Base-by-base conservation (phyloP, 2,113 vertebrate species). In the Hippocampus abdominalis region DNA sequence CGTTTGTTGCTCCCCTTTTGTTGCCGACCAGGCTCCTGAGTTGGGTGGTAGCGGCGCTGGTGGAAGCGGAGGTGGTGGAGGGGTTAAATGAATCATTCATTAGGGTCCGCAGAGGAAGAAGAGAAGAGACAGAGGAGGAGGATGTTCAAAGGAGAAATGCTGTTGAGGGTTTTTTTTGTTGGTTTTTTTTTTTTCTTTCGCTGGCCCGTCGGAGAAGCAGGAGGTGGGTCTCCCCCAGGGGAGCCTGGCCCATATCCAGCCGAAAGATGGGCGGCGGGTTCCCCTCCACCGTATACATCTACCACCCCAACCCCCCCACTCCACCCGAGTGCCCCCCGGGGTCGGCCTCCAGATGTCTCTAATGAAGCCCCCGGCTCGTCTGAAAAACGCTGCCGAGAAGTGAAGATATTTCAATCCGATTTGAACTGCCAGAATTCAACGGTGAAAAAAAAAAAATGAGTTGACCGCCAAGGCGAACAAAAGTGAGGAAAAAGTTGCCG, bases 61-160 rank as follows among this genome's bases (percentile, higher is more conserved):
- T 54, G 51, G 8, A 74, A 69, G 36, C 73, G 77, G 76, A 77
- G 76, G 77, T 78, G 82, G 82, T 83, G 80, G 79, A 79, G 77
- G 79, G 84, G 87, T 81, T 89, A 86, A 87, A 93, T 93, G 83
- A 90, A 92, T 93, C 79, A 93, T 93, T 93, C 91, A 93, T 93
- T 87, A 92, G 89, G 89, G 84, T 91, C 89, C 89, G 82, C 73
- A 77, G 87, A 90, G 89, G 87, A 87, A 90, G 86, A 78, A 81
- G 62, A 64, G 71, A 83, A 81, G 81, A 87, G 77, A 82, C 80
- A 87, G 84, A 84, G 81, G 77, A 83, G 84, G 81, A 84, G 73
- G 87, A 29, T 79, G 87, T 93, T 93, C 92, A 93, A 93, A 92
- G 90, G 76, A 73, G 84, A 46, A 92, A 70, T 8, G 68, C 73